phyloP scores from a whole-genome alignment of 1,140 invertebrate species.

The Yoshiicerus persimilis region DNA sequence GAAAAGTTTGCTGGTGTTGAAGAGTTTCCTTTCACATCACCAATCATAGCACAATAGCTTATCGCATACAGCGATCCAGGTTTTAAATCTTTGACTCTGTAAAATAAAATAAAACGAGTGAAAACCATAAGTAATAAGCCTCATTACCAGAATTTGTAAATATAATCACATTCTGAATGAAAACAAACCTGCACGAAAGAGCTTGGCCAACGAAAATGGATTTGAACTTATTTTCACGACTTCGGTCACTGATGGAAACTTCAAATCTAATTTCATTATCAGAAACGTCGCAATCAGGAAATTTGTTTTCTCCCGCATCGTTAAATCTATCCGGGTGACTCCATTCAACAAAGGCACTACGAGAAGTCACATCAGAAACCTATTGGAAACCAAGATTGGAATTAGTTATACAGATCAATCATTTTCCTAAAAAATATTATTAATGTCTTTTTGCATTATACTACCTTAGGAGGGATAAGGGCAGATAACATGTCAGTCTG shows the following conservation, averaged over 20 bases:
- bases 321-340: conserved; percentile 65
- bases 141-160: no score
- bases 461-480: conserved; percentile 71
- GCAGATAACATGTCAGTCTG: conserved; percentile 68
- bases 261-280: conserved; percentile 72
- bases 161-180: not conserved
- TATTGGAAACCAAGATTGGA: conserved; percentile 51
- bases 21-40: conserved; percentile 57
- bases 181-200: conserved; percentile 63
- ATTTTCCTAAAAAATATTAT: conserved; percentile 35
- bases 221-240: conserved; percentile 74
- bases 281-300: conserved; percentile 53
- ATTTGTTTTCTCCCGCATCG: conserved; percentile 57
- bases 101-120: conserved; percentile 33
- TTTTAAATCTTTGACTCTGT: conserved; percentile 72
- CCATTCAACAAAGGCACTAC: conserved; percentile 77
- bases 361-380: conserved; percentile 74
- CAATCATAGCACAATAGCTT: conserved; percentile 60
- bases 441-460: not conserved
- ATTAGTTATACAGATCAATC: conserved; percentile 22
- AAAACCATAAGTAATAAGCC: no score
- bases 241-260: conserved; percentile 73
- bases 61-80: conserved; percentile 79
- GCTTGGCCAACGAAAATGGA: conserved; percentile 72
- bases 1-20: conserved; percentile 61